Percentiles rank a stretch among this genome's conserved stretches.
Evolutionary conservation across 2,113 vertebrate species (phyloP).

Genomic region (Drymodes brunneopygia): DNA sequence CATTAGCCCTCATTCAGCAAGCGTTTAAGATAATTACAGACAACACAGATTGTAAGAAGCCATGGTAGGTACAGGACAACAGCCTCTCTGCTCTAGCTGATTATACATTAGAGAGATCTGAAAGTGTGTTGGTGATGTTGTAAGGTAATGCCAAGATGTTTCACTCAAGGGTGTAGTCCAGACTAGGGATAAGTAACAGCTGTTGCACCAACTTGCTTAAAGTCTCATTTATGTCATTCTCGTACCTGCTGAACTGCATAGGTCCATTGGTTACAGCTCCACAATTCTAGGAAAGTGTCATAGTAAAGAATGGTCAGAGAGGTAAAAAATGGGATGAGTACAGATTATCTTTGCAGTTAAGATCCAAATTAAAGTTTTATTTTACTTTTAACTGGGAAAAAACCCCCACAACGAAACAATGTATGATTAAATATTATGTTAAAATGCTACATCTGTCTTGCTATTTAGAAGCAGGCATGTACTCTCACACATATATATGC

Average conservation of each 20-base stretch:
- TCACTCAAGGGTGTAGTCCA: background rate
- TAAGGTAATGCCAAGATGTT: background rate
- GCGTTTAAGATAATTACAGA: background rate
- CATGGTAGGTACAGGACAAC: background rate
- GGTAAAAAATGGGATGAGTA: background rate
- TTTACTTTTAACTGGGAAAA: background rate
- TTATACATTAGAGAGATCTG: background rate
- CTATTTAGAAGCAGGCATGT: background rate
- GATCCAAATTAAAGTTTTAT: background rate
- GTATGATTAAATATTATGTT: background rate
- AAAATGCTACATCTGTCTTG: background rate
- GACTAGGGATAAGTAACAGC: background rate
- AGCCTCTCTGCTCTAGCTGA: background rate
- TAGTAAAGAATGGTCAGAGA: background rate
- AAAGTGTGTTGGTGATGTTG: rapidly evolving
- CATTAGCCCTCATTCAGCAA: background rate
- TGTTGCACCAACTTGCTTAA: background rate
- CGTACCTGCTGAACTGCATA: background rate
- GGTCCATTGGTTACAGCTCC: background rate
- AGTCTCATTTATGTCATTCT: background rate
- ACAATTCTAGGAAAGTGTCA: background rate
- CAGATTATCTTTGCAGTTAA: background rate
- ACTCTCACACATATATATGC: background rate
- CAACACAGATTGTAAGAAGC: background rate
- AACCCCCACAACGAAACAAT: background rate